Base-by-base conservation (phyloP, 2,113 vertebrate genomes). In the Channa argus region DNA sequence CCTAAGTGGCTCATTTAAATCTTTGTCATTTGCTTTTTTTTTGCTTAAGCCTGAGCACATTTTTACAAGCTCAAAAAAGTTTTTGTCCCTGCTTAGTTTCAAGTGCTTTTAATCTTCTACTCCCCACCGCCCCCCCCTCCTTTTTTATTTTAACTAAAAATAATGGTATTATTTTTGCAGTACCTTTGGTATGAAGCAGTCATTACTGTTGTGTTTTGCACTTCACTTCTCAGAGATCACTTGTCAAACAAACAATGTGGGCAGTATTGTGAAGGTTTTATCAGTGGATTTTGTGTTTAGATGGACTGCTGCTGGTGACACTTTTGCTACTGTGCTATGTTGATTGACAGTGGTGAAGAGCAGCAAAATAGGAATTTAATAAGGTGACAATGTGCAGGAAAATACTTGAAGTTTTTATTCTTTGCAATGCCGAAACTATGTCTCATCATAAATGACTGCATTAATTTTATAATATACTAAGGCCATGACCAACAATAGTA, bases 1-100 rank as follows among this genome's bases (percentile, higher is more conserved):
- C 43, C 8, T 61, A 51, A 84, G 62, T 55, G 37, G 36, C 14
- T 68, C 3, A 75, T 76, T 80, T 77, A 0, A 64, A 62, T 75
- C 52, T 77, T 61, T 54, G n/a, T 43, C 2, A 3, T 67, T 49
- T 38, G 9, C 55, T 79, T 34, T 47, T 24, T 46, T 47, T 24
- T 71, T 50, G 43, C 12, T 14, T 63, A 37, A 45, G 3, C 9
- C 5, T 0, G 8, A 36, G 13, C 53, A 24, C 11, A 38, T 33
- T 77, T 65, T 47, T n/a, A 64, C 39, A 24, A 63, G 14, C 7
- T 49, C n/a, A 39, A 15, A 49, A 6, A 2, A 3, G 15, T 58
- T 24, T n/a, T 37, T 60, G 4, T 59, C 4, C 15, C 34, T 8
- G 7, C 39, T 53, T 37, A 12, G 15, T 47, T 41, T 1, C 24